Percentiles rank a stretch among this genome's conserved stretches.
These are phyloP conservation scores for Chelonia mydas DNA, from an alignment of 2,797 vertebrate genomes.

Conservation along the genomic window DNA sequence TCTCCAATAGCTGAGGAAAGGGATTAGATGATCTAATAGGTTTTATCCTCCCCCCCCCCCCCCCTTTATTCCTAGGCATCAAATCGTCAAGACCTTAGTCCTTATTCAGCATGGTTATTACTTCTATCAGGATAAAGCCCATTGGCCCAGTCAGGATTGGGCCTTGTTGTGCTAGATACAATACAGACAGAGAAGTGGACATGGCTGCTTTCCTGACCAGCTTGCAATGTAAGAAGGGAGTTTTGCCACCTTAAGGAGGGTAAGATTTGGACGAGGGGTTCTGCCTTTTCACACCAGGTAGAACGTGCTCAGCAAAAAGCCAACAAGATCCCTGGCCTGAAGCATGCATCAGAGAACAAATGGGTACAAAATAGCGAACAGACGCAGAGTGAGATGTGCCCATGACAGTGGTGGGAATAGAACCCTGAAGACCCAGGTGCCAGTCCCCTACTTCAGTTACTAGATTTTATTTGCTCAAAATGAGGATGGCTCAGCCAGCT, in stretches of 20 bases:
- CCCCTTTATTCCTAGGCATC: conserved; percentile 15
- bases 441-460: neutral
- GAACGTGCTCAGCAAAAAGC: neutral
- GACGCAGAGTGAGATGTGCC: rapidly evolving
- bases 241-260: neutral
- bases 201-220: neutral
- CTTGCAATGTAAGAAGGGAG: neutral
- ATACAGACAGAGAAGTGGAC: neutral
- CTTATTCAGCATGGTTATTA: neutral
- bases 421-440: neutral
- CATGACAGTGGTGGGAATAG: neutral
- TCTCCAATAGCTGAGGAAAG: neutral
- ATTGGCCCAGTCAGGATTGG: neutral
- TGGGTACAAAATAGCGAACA: neutral
- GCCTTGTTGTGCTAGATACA: too few relatives aligned
- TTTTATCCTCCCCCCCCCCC: neutral
- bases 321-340: neutral
- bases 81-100: neutral
- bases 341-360: neutral
- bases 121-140: neutral
- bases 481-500: rapidly evolving
- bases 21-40: conserved; percentile 32
- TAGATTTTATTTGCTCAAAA: neutral
- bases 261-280: neutral
- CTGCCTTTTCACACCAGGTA: rapidly evolving